A percentile compares a stretch with the other conserved stretches of the same genome.
Conservation (phyloP, 2,113 vertebrate species). For the Phyllopteryx taeniolatus region DNA sequence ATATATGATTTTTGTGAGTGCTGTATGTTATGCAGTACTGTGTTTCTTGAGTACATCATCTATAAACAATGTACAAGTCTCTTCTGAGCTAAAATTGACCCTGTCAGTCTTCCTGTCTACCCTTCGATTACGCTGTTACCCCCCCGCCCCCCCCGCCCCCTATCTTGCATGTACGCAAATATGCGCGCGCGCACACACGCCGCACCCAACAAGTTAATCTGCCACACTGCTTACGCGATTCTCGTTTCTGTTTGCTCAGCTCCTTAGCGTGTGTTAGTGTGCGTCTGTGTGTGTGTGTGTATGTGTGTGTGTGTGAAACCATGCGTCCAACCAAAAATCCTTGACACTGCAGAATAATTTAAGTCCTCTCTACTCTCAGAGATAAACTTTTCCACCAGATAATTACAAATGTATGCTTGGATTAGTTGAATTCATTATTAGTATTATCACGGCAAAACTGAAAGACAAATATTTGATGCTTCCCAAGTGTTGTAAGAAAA, state of each 20-base stretch:
- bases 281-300: conserved; percentile 16
- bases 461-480: conserved; percentile 33
- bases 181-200: neutral
- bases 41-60: neutral
- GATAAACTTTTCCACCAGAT: conserved; percentile 52
- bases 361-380: conserved; percentile 29
- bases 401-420: conserved; percentile 56
- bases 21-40: neutral
- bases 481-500: conserved; percentile 40
- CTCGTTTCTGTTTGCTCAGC: conserved; percentile 48
- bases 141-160: neutral
- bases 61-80: neutral
- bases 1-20: neutral
- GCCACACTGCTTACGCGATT: conserved; percentile 37
- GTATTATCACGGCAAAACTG: conserved; percentile 50
- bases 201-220: conserved; percentile 43
- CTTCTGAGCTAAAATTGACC: conserved; percentile 18
- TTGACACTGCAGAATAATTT: conserved; percentile 54
- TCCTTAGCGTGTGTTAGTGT: conserved; percentile 13
- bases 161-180: neutral
- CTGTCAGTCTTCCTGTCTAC: neutral
- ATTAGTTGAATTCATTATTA: conserved; percentile 48
- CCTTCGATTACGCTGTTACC: neutral
- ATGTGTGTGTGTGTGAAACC: neutral
- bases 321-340: conserved; percentile 34